These are phyloP conservation scores for Himalopsyche anomala DNA, from an alignment of 2,888 invertebrate species.

Conservation along the genomic window DNA sequence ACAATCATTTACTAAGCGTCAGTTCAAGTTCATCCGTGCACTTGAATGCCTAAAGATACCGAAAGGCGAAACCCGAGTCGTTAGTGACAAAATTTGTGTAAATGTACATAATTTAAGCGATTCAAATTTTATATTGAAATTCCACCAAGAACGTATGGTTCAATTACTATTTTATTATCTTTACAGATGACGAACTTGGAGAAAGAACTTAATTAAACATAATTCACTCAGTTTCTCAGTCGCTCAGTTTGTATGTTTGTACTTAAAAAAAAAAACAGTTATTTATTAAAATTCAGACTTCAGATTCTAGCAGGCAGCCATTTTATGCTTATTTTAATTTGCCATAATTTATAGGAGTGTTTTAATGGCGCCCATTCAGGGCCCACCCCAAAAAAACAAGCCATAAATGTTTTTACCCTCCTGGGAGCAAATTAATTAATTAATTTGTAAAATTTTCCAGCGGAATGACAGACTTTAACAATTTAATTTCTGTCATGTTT, in stretches of 20 bases:
- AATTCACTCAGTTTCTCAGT: not conserved
- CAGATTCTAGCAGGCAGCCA: not conserved
- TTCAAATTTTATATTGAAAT: too few species aligned
- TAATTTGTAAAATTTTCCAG: not conserved
- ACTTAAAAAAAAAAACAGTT: not conserved
- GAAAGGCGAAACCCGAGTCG: slow-evolving; percentile 24
- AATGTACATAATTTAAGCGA: too few species aligned
- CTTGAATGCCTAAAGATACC: slow-evolving; percentile 1
- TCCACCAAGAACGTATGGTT: too few species aligned
- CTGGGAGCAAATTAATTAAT: slow-evolving; percentile 10
- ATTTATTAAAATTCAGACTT: not conserved
- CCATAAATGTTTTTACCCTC: slow-evolving; percentile 21
- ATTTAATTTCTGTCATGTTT: not conserved
- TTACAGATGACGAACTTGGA: not conserved
- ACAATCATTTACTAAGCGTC: too few species aligned
- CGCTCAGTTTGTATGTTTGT: not conserved
- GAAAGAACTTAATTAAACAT: not conserved
- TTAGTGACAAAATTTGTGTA: too few species aligned
- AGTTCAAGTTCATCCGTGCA: too few species aligned
- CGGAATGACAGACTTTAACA: not conserved
- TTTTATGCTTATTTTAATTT: not conserved
- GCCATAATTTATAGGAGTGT: slow-evolving; percentile 15
- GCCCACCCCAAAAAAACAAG: slow-evolving; percentile 22
- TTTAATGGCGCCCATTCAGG: not conserved
- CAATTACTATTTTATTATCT: not conserved